Evolutionary conservation across 2,797 vertebrate genomes (phyloP).

Genomic region (Sphenopsis melanotis): DNA sequence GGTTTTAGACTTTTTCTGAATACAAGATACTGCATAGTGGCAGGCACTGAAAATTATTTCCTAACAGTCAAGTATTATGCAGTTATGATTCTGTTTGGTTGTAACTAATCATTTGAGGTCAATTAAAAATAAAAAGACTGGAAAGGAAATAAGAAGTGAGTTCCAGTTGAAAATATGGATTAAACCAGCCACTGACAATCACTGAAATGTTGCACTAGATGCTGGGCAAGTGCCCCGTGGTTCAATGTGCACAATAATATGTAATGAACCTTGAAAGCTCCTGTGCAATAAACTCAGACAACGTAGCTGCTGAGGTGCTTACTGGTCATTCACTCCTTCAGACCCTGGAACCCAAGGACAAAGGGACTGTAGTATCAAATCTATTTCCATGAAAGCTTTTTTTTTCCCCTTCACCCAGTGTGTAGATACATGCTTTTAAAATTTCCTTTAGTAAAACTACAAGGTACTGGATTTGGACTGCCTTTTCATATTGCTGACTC

Average conservation of each 20-base stretch:
- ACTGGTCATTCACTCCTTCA: not conserved
- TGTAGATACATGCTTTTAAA: rapidly evolving
- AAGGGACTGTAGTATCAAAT: not conserved
- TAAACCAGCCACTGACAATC: not conserved
- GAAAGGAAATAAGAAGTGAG: not conserved
- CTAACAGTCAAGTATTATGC: not conserved
- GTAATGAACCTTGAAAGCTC: not conserved
- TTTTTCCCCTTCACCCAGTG: not conserved
- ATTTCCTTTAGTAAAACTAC: not conserved
- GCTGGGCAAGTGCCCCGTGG: not conserved
- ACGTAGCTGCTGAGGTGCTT: not conserved
- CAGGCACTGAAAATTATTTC: not conserved
- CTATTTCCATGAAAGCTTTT: not conserved
- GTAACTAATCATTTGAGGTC: not conserved
- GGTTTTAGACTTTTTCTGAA: not conserved
- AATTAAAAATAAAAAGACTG: not conserved
- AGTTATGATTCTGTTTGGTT: not conserved
- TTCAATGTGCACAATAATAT: not conserved
- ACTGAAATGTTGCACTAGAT: not conserved
- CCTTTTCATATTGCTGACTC: not conserved
- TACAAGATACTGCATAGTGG: not conserved
- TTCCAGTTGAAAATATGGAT: not conserved
- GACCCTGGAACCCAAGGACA: not conserved
- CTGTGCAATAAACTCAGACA: not conserved
- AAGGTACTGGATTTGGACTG: not conserved